These are phyloP conservation scores for Chrysomallon squamiferum DNA, from an alignment of 1,140 invertebrate species.

Conservation along the genomic window DNA sequence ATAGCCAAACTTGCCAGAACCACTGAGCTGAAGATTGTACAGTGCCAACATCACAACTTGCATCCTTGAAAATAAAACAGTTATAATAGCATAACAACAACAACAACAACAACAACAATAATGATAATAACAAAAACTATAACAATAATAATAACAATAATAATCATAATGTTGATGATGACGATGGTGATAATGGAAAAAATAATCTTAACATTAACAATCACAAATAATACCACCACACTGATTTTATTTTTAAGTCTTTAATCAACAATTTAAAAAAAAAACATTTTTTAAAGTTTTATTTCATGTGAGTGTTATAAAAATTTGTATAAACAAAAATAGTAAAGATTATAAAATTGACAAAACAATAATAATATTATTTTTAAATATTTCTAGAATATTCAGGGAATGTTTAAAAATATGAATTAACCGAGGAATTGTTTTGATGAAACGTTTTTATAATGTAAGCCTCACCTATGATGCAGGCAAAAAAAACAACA, in stretches of 20 bases:
- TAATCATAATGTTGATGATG: neutral
- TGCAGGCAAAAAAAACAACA: no score
- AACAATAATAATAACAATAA: neutral
- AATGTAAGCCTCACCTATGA: no score
- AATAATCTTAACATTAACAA: neutral
- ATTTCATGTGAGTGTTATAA: no score
- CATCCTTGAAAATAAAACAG: conserved; percentile 40
- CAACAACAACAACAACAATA: neutral
- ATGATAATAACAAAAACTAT: neutral
- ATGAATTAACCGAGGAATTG: no score
- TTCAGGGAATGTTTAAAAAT: no score
- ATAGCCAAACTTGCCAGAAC: conserved; percentile 55
- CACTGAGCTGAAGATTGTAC: conserved; percentile 59
- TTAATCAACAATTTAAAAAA: no score
- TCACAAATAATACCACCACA: neutral
- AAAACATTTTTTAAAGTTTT: no score
- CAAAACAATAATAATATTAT: no score
- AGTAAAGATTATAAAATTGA: no score
- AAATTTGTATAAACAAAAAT: no score
- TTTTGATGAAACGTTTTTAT: no score
- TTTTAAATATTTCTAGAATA: no score
- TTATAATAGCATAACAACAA: neutral
- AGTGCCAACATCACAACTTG: conserved; percentile 54
- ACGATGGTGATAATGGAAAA: neutral
- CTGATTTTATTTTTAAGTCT: neutral